These are phyloP conservation scores for Folsomia manolachei DNA, from an alignment of 2,888 invertebrate genomes.

Conservation along the genomic window DNA sequence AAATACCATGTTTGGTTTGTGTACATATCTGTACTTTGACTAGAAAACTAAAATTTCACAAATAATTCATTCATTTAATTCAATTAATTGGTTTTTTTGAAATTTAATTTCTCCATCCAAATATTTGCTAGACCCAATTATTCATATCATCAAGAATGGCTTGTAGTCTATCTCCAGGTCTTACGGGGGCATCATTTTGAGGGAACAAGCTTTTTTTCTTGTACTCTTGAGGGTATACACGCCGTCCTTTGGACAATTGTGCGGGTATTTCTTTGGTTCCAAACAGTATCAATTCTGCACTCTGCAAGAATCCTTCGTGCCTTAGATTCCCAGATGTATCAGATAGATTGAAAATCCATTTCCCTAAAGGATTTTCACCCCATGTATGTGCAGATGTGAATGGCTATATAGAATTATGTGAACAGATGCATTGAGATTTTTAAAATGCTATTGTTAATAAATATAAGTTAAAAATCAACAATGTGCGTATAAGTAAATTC, in stretches of 20 bases:
- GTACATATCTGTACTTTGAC: too few species aligned
- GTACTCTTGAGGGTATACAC: slow-evolving; percentile 59
- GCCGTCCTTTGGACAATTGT: slow-evolving; percentile 62
- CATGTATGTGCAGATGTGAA: slow-evolving; percentile 87
- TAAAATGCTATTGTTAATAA: too few species aligned
- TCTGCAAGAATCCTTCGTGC: slow-evolving; percentile 63
- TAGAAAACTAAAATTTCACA: too few species aligned
- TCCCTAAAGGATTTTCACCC: slow-evolving; percentile 77
- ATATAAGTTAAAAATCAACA: too few species aligned
- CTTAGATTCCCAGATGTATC: slow-evolving; percentile 54
- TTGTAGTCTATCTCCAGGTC: slow-evolving; percentile 20
- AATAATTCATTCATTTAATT: too few species aligned
- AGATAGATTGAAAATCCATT: slow-evolving; percentile 61
- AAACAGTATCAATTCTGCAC: slow-evolving; percentile 65
- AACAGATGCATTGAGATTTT: too few species aligned
- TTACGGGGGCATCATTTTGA: slow-evolving; percentile 17
- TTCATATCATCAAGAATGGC: slow-evolving; percentile 35
- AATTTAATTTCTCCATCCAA: background rate
- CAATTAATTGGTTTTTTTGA: background rate
- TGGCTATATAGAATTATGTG: too few species aligned
- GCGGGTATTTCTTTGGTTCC: slow-evolving; percentile 66
- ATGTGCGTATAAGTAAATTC: too few species aligned
- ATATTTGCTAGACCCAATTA: slow-evolving; percentile 29
- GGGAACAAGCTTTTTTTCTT: slow-evolving; percentile 52
- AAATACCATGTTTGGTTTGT: background rate